Conservation (phyloP, 1,140 invertebrate genomes). For the Drosophila punjabiensis region DNA sequence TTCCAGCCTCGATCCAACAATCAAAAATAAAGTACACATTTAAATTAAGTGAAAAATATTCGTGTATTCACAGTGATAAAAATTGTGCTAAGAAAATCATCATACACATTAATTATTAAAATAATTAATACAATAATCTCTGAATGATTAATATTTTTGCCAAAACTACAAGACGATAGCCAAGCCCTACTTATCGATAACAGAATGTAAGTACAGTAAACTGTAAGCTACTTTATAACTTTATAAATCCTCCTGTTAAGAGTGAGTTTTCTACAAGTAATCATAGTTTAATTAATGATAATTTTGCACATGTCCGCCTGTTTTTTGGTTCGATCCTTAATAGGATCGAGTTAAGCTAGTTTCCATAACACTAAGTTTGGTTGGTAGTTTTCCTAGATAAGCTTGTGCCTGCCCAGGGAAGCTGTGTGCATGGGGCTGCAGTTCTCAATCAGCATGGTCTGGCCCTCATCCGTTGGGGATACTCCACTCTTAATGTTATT, state of each 20-base stretch:
- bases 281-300: conserved; percentile 30
- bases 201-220: conserved; percentile 51
- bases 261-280: background rate
- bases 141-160: conserved; percentile 19
- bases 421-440: conserved; percentile 75
- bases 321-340: conserved; percentile 28
- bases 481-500: conserved; percentile 32
- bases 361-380: conserved; percentile 28
- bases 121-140: conserved; percentile 10
- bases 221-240: conserved; percentile 6
- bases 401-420: conserved; percentile 78
- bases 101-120: conserved; percentile 5
- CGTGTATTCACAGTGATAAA: conserved; percentile 69
- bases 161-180: conserved; percentile 36
- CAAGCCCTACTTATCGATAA: conserved; percentile 57
- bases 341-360: conserved; percentile 37
- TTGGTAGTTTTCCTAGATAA: conserved; percentile 54
- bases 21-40: conserved; percentile 19
- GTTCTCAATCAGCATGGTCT: conserved; percentile 66
- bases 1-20: background rate
- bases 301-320: conserved; percentile 81
- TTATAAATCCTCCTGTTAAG: background rate
- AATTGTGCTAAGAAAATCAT: conserved; percentile 70
- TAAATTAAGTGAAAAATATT: conserved; percentile 43
- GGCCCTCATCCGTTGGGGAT: conserved; percentile 52